These are phyloP conservation scores for Sphaeramia orbicularis DNA, from an alignment of 2,797 vertebrate species.

Conservation along the genomic window DNA sequence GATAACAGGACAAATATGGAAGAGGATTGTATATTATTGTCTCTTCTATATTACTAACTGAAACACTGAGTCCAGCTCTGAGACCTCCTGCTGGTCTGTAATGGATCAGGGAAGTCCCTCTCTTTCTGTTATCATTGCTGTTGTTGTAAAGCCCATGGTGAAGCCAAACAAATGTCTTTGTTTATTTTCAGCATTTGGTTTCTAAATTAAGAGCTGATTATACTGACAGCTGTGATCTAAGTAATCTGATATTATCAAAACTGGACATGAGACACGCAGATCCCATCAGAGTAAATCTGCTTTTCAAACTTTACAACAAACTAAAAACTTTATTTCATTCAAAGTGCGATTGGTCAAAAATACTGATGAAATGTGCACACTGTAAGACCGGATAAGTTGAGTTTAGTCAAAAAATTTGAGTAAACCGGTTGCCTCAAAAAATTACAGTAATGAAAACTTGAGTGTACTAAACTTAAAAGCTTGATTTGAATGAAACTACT, in stretches of 20 bases:
- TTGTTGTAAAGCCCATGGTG: constrained; percentile 63
- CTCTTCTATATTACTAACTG: constrained; percentile 40
- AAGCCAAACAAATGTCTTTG: constrained; percentile 68
- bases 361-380: too few relatives aligned
- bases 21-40: constrained; percentile 56
- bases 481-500: too few relatives aligned
- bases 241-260: constrained; percentile 59
- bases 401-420: too few relatives aligned
- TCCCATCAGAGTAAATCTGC: neutral
- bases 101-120: constrained; percentile 76
- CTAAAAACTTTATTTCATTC: too few relatives aligned
- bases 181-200: constrained; percentile 68
- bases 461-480: too few relatives aligned
- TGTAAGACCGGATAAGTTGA: too few relatives aligned
- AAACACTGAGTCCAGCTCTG: constrained; percentile 38
- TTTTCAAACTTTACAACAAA: neutral
- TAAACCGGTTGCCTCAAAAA: too few relatives aligned
- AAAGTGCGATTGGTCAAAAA: too few relatives aligned
- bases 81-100: constrained; percentile 27
- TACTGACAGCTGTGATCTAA: constrained; percentile 71
- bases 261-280: constrained; percentile 54
- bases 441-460: too few relatives aligned
- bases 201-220: constrained; percentile 75
- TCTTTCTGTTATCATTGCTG: constrained; percentile 35
- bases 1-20: constrained; percentile 78